phyloP scores from a whole-genome alignment of 2,113 vertebrate species.

The Puffinus mauretanicus region DNA sequence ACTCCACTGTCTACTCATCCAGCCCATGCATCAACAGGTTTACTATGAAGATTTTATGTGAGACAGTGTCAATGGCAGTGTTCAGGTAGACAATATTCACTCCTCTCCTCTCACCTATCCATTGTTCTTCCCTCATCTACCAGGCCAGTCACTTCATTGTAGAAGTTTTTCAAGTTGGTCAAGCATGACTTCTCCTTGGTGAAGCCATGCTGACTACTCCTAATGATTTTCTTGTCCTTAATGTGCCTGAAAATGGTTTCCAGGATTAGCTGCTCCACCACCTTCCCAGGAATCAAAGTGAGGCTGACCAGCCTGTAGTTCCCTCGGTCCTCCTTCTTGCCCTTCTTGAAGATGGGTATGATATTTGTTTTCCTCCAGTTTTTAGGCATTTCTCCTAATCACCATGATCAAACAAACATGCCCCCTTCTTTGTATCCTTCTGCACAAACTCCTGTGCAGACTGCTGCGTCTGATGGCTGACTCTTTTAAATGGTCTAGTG shows the following conservation, averaged over 20 bases:
- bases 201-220: not conserved
- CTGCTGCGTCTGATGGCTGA: not conserved
- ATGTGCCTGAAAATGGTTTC: not conserved
- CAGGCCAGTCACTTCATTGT: no score
- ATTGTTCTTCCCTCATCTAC: not conserved
- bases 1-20: not conserved
- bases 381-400: not conserved
- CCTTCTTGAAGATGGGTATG: rapidly evolving
- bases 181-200: not conserved
- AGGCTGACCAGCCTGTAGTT: not conserved
- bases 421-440: not conserved
- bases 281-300: not conserved
- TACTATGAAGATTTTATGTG: not conserved
- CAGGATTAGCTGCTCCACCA: not conserved
- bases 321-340: not conserved
- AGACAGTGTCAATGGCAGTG: not conserved
- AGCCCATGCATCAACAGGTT: not conserved
- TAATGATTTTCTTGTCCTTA: not conserved
- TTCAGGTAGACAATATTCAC: not conserved
- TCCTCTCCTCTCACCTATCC: no score
- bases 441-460: not conserved
- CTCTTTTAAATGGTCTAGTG: not conserved
- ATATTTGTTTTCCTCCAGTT: not conserved
- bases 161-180: not conserved
- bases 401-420: not conserved